Evolutionary conservation across 2,797 vertebrate species (phyloP).

Genomic region (Nothura maculosa): DNA sequence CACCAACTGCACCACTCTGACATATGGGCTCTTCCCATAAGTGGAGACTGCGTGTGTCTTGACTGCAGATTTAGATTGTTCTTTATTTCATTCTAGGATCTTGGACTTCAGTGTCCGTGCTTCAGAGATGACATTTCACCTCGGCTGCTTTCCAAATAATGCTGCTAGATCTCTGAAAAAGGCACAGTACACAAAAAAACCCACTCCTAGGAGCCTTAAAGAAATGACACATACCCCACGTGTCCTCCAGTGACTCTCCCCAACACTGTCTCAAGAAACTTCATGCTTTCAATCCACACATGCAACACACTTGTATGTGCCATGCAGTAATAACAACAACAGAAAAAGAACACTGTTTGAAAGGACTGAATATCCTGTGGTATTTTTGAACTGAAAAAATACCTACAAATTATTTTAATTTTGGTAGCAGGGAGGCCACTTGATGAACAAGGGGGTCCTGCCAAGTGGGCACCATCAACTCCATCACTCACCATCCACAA

Average conservation of each 20-base stretch:
- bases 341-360: not conserved
- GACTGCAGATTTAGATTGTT: not conserved
- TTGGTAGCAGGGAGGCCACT: not conserved
- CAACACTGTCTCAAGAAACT: not conserved
- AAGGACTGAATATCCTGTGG: not conserved
- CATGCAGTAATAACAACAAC: not conserved
- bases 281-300: not conserved
- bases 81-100: not conserved
- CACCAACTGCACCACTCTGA: not conserved
- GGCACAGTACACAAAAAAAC: not conserved
- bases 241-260: not conserved
- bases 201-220: not conserved
- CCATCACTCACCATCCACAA: not conserved
- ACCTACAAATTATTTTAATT: not conserved
- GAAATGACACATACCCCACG: fast-evolving
- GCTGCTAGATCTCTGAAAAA: not conserved
- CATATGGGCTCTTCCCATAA: not conserved
- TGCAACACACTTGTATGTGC: not conserved
- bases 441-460: not conserved
- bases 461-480: fast-evolving
- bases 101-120: not conserved
- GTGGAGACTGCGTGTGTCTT: fast-evolving
- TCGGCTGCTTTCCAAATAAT: not conserved
- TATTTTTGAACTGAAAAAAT: not conserved
- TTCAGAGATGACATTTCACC: not conserved